Percentiles rank a stretch among this genome's conserved stretches.
phyloP scores from a whole-genome alignment of 2,888 invertebrate species.

The Lydus trimaculatus region DNA sequence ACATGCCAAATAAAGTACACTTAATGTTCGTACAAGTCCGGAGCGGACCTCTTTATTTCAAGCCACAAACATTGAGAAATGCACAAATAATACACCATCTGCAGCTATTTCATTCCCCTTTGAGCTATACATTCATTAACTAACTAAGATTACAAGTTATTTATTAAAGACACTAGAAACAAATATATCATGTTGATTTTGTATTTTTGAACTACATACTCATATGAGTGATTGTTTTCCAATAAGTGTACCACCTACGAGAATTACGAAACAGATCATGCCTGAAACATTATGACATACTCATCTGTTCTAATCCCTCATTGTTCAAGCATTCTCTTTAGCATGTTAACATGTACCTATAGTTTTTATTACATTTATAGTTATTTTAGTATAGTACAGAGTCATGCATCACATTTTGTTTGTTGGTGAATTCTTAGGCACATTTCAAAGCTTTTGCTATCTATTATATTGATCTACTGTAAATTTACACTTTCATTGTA shows the following conservation, averaged over 20 bases:
- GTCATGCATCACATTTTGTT: too few relatives aligned
- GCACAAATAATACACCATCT: slow-evolving; percentile 29
- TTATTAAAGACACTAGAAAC: background rate
- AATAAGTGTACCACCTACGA: background rate
- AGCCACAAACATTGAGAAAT: slow-evolving; percentile 33
- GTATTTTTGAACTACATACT: background rate
- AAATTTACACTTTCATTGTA: too few relatives aligned
- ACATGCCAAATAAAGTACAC: slow-evolving; percentile 59
- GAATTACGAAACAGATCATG: slow-evolving; percentile 22
- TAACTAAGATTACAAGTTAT: slow-evolving; percentile 4
- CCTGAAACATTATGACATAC: background rate
- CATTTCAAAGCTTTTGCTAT: too few relatives aligned
- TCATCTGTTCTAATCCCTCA: background rate
- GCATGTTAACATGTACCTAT: too few relatives aligned
- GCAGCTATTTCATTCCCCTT: slow-evolving; percentile 14
- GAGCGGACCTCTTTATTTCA: slow-evolving; percentile 46
- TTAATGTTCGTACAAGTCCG: slow-evolving; percentile 53
- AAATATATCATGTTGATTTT: background rate
- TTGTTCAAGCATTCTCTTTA: background rate
- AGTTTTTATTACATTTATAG: too few relatives aligned
- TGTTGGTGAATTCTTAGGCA: too few relatives aligned
- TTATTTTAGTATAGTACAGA: too few relatives aligned
- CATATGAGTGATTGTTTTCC: background rate
- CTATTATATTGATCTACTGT: too few relatives aligned
- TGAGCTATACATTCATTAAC: slow-evolving; percentile 10